Conservation (phyloP, 2,797 vertebrate genomes). For the Liasis olivaceus region DNA sequence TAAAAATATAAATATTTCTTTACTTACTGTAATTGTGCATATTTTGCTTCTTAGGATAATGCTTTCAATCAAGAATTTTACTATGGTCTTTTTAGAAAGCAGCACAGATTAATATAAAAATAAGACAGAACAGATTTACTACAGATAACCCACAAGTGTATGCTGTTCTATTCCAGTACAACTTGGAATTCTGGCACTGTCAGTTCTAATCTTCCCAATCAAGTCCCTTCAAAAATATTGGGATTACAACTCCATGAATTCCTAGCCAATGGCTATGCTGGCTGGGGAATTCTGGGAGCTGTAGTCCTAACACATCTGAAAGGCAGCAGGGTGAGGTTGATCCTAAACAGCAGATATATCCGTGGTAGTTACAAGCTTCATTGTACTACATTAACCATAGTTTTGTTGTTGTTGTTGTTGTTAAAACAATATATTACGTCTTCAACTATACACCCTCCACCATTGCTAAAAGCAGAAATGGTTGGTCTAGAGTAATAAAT, state of each 20-base stretch:
- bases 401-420: neutral
- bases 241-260: neutral
- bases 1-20: neutral
- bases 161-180: neutral
- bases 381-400: neutral
- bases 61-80: neutral
- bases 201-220: neutral
- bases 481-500: neutral
- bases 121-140: neutral
- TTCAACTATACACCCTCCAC: neutral
- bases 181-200: neutral
- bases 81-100: neutral
- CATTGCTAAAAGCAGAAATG: neutral
- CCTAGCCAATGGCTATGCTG: neutral
- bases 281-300: neutral
- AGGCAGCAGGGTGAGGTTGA: neutral
- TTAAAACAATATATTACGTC: neutral
- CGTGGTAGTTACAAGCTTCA: neutral
- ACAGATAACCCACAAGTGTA: neutral
- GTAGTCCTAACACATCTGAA: neutral
- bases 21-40: neutral
- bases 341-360: neutral
- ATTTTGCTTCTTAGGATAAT: neutral
- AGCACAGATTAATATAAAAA: neutral
- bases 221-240: neutral